Base-by-base conservation (phyloP, 2,888 invertebrate genomes). In the Nowickia ferox region DNA sequence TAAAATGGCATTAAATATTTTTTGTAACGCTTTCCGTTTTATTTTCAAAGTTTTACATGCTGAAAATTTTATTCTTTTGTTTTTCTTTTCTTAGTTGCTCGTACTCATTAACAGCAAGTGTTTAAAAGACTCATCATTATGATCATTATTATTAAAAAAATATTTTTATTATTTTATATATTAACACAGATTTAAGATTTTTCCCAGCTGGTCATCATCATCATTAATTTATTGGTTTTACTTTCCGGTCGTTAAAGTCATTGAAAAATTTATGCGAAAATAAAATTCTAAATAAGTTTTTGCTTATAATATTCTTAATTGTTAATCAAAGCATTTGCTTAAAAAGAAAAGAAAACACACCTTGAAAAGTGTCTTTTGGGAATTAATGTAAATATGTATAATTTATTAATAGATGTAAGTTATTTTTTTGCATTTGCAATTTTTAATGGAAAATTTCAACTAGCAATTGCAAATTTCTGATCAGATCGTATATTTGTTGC, bases 171-270 rank as follows among this genome's bases (percentile, higher is more conserved):
- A 30, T 22, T 61, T 55, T 63, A 51, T 19, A 22, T 68, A 15
- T 51, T 42, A 11, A 59, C 9, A n/a, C 44, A 42, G 4, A 71
- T 59, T 77, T 51, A 61, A 42, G 55, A 46, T 51, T 42, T 17
- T 63, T 59, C 15, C 13, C 42, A 22, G n/a, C 15, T 75, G 72
- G 74, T 63, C 74, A 78, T 84, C 63, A 78, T 84, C 63, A 51
- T 68, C 66, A 76, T 75, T 83, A 66, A 65, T 79, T 87, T 76
- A 87, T 87, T 84, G 82, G 66, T 71, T 83, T 65, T 84, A 84
- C 63, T 86, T 87, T 84, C 83, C 84, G 87, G 84, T 85, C 85
- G 77, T 81, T 77, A 81, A 80, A 63, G 74, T 75, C 69, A 63
- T 55, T 46, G 71, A 55, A 69, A 80, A 63, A 55, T 42, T 53